Evolutionary conservation across 2,113 vertebrate genomes (phyloP).

Genomic region (Osmerus eperlanus): DNA sequence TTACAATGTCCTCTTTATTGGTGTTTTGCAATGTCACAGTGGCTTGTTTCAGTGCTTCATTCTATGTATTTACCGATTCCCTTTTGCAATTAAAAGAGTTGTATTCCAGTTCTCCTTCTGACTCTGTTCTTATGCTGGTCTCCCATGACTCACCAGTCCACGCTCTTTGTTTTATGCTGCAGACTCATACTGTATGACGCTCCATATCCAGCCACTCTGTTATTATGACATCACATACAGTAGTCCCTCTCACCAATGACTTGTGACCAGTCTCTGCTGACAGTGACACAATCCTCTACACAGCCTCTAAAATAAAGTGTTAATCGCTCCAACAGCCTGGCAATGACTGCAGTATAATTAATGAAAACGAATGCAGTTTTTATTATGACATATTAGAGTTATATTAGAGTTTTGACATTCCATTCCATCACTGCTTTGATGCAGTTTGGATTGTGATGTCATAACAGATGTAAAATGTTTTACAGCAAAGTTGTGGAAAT

Average conservation of each 20-base stretch:
- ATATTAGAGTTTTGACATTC: too few species aligned
- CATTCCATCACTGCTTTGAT: too few species aligned
- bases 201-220: too few species aligned
- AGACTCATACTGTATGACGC: neutral
- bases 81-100: constrained; percentile 72
- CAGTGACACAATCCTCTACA: too few species aligned
- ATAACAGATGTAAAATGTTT: too few species aligned
- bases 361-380: too few species aligned
- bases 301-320: too few species aligned
- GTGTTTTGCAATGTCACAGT: constrained; percentile 69
- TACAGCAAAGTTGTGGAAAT: too few species aligned
- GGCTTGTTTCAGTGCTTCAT: constrained; percentile 74
- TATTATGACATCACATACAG: neutral
- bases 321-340: too few species aligned
- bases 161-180: neutral
- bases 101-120: constrained; percentile 43
- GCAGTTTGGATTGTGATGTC: too few species aligned
- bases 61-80: constrained; percentile 71
- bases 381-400: too few species aligned
- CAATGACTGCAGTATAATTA: too few species aligned
- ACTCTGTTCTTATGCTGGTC: constrained; percentile 9
- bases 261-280: neutral
- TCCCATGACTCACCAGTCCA: neutral
- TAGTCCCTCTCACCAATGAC: neutral
- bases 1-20: constrained; percentile 63